Conservation (phyloP, 2,797 vertebrate species). For the Pempheris klunzingeri region DNA sequence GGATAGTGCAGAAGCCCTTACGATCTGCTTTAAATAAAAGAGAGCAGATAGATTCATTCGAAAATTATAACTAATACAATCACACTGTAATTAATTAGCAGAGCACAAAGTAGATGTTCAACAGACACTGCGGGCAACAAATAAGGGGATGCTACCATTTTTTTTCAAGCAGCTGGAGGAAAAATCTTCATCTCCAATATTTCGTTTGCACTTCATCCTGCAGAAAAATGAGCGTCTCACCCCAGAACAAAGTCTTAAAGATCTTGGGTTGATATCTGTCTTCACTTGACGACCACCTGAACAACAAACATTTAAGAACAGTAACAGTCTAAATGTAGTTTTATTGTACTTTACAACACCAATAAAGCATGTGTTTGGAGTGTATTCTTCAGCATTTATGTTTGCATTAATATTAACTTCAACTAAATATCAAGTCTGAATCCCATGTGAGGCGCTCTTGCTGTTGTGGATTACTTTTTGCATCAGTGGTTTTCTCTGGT, state of each 20-base stretch:
- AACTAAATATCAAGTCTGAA: no score
- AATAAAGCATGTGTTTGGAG: no score
- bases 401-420: background rate
- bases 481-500: background rate
- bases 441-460: background rate
- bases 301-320: background rate
- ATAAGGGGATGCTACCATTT: conserved; percentile 6
- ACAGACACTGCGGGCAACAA: background rate
- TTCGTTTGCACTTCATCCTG: conserved; percentile 5
- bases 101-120: background rate
- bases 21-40: background rate
- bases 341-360: background rate
- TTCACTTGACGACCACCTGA: background rate
- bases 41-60: background rate
- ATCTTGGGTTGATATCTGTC: background rate
- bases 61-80: background rate
- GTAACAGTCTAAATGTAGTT: background rate
- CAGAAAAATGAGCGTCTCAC: conserved; percentile 21
- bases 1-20: conserved; percentile 9
- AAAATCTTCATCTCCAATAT: background rate
- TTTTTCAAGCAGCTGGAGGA: background rate
- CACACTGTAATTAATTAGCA: background rate
- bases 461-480: conserved; percentile 10
- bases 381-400: no score
- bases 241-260: conserved; percentile 8